Conservation (phyloP, 2,113 vertebrate species). For the Riparia riparia region DNA sequence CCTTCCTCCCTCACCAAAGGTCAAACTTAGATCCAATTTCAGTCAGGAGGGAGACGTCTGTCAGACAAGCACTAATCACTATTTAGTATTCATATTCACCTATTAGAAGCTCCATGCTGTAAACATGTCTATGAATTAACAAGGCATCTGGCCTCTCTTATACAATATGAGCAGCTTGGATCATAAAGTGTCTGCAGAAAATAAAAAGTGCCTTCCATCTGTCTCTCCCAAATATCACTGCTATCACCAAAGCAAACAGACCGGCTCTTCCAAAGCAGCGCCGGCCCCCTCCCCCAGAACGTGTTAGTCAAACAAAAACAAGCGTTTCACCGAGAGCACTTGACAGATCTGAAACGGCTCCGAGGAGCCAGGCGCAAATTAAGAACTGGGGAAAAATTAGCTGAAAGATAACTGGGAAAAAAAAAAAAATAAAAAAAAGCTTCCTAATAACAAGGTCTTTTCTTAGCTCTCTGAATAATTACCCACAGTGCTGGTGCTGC, state of each 20-base stretch:
- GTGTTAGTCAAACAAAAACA: slow-evolving; percentile 74
- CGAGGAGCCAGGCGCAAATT: slow-evolving; percentile 14
- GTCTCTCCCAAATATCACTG: slow-evolving; percentile 75
- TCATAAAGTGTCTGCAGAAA: slow-evolving; percentile 77
- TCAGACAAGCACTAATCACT: slow-evolving; percentile 78
- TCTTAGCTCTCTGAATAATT: not conserved
- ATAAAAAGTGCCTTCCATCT: slow-evolving; percentile 79
- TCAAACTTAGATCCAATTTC: slow-evolving; percentile 73
- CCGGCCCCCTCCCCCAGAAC: slow-evolving; percentile 53
- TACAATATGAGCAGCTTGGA: slow-evolving; percentile 79
- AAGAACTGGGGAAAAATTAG: not conserved
- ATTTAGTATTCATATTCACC: slow-evolving; percentile 78
- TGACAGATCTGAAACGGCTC: slow-evolving; percentile 48
- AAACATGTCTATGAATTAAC: slow-evolving; percentile 80
- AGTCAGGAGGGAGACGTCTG: slow-evolving; percentile 74
- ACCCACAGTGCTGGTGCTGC: not conserved
- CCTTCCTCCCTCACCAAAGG: slow-evolving; percentile 66
- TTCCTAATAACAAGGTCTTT: slow-evolving; percentile 1
- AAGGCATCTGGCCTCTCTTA: slow-evolving; percentile 78
- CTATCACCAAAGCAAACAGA: slow-evolving; percentile 77
- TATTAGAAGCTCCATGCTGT: slow-evolving; percentile 74
- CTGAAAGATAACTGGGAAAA: not conserved
- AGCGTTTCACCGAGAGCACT: slow-evolving; percentile 23
- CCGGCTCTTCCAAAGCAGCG: slow-evolving; percentile 57
- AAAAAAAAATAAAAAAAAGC: not conserved